phyloP scores from a whole-genome alignment of 35 echinoderm and acorn worm species.

The Lytechinus variegatus region DNA sequence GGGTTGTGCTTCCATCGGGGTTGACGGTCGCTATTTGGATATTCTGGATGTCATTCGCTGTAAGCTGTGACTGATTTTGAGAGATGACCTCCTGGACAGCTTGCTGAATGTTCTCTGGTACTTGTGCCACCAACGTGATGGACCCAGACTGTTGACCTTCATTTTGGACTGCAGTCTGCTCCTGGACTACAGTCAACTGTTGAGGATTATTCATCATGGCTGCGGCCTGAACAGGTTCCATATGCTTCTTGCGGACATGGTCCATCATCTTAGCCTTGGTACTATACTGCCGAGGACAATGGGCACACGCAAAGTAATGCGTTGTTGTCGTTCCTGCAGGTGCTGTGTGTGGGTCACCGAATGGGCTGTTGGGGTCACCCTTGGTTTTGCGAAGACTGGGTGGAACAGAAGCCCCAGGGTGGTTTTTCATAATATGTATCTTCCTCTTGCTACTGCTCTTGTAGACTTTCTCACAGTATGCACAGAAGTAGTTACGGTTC shows the following conservation, averaged over 20 bases:
- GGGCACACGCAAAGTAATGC: slow-evolving; percentile 99
- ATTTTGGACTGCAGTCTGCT: slow-evolving; percentile 41
- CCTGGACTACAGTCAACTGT: slow-evolving; percentile 49
- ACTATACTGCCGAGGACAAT: slow-evolving; percentile 97
- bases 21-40: slow-evolving; percentile 53
- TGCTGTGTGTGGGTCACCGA: slow-evolving; percentile 94
- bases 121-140: slow-evolving; percentile 76
- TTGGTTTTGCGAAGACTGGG: slow-evolving; percentile 95
- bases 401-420: slow-evolving; percentile 82
- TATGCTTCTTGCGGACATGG: slow-evolving; percentile 97
- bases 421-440: slow-evolving; percentile 98
- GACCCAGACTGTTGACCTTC: slow-evolving; percentile 67
- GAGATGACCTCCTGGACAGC: slow-evolving; percentile 52
- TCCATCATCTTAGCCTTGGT: slow-evolving; percentile 99
- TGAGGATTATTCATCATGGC: slow-evolving; percentile 42
- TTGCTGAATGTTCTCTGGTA: slow-evolving; percentile 52
- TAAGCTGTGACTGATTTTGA: slow-evolving; percentile 53
- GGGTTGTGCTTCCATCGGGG: slow-evolving; percentile 52
- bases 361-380: slow-evolving; percentile 73
- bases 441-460: slow-evolving; percentile 99
- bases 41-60: slow-evolving; percentile 33
- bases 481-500: slow-evolving; percentile 97
- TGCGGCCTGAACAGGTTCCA: slow-evolving; percentile 78
- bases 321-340: slow-evolving; percentile 96
- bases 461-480: slow-evolving; percentile 97